A percentile compares a stretch with the other conserved stretches of the same genome.
phyloP scores from a whole-genome alignment of 1,140 invertebrate species.

The Archegozetes longisetosus region DNA sequence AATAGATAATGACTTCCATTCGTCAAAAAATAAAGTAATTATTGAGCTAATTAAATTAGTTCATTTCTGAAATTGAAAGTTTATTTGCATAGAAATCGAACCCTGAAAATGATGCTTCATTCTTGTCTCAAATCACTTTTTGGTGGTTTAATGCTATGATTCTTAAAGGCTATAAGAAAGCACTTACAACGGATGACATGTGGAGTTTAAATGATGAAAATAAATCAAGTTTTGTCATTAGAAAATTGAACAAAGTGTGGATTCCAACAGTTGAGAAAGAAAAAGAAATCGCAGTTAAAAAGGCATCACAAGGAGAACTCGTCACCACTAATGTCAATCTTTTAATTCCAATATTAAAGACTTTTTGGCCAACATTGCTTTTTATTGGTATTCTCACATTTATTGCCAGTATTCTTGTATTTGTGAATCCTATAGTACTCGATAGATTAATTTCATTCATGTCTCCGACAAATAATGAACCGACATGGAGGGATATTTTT shows the following conservation, averaged over 20 bases:
- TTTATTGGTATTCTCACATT: conserved; percentile 62
- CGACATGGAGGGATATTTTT: conserved; percentile 37
- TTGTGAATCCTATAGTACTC: conserved; percentile 54
- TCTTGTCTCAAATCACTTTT: conserved; percentile 73
- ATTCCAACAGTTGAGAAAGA: neutral
- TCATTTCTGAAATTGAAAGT: too few species aligned
- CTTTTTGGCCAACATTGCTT: conserved; percentile 66
- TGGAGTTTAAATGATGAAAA: neutral
- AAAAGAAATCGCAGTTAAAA: too few species aligned
- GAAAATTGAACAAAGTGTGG: neutral
- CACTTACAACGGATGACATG: conserved; percentile 3
- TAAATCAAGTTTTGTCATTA: neutral
- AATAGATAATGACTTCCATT: neutral
- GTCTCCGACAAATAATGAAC: conserved; percentile 37
- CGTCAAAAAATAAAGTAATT: neutral
- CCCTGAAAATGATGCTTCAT: conserved; percentile 68
- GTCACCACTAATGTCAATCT: neutral
- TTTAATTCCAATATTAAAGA: conserved; percentile 29
- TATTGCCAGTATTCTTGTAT: conserved; percentile 65
- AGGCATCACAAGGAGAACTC: neutral
- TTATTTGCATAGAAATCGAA: conserved; percentile 29
- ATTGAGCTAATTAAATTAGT: neutral
- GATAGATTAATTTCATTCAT: conserved; percentile 13
- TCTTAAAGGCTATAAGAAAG: neutral
- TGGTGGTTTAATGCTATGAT: conserved; percentile 63